Evolutionary conservation across 1,140 invertebrate genomes (phyloP), one percentile per base, ranked within the genome.

Genomic region (Scaptomyza hsui): DNA sequence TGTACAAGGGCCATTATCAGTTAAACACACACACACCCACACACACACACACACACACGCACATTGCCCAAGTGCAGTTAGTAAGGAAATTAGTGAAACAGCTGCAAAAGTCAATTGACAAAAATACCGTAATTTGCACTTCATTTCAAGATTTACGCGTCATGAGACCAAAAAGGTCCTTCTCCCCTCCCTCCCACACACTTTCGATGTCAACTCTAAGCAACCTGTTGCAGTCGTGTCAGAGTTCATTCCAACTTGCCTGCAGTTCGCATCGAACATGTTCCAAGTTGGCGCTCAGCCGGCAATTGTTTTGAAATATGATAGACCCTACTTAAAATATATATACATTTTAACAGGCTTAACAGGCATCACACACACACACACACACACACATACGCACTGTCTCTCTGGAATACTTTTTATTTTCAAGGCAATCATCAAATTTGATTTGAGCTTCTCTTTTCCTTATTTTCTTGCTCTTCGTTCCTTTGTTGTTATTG

Each of bases 151-250:
- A 56, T 47, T 65, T 39, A 15, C 42, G 24, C 24, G 24, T 26
- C 24, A 29, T 49, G 24, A 10, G 12, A 15, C 35, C 3, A 19
- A 16, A 18, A n/a, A 13, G 1, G 0, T 12, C n/a, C 9, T 10
- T 10, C 29, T 12, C 16, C 12, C 2, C 16, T 3, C 3, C 9
- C 4, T 4, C 21, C 9, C 7, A n/a, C 32, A 1, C 15, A 21
- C 18, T 9, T 7, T 10, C 9, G 1, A 4, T 37, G 32, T 37
- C n/a, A 21, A 13, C 13, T 35, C 26, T 35, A 55, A 56, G 35
- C 71, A 73, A 77, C 74, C 74, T 77, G 74, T 77, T 77, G 74
- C 44, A 64, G 57, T 61, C 57, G 48, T 68, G 57, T 52, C 65
- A 68, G n/a, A 53, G 65, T 68, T 68, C 57, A 68, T 29, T 21